Base-by-base conservation (phyloP, 2,888 invertebrate genomes). In the Athrips mouffetella region DNA sequence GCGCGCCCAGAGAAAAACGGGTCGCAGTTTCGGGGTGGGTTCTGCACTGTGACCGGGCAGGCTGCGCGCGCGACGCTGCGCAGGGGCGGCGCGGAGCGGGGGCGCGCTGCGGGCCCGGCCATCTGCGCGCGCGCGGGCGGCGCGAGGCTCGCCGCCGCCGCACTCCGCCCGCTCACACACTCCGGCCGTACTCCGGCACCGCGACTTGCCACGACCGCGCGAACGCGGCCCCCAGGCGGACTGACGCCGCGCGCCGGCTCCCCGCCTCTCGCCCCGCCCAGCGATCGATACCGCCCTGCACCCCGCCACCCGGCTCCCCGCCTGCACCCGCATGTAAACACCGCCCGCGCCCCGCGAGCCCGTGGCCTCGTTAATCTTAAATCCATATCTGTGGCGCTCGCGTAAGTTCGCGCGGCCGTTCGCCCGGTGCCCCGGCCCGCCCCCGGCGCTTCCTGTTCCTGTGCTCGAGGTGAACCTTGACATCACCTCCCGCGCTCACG, bases 1-100 rank as follows among this genome's bases (percentile, higher is more conserved):
- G 72, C 93, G 93, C 55, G 94, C 94, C 95, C 95, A 96, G 61
- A 96, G 90, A 80, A 96, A 96, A 59, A 96, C 93, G 59, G 95
- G 95, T 71, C 94, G 94, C 62, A 94, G 92, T 52, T 92, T 91
- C 63, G 93, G 90, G 80, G 63, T 76, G 64, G 64, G 70, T 65
- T 58, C 71, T 67, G 58, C 70, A 65, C 53, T 54, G 63, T 58
- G 61, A 59, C 58, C 71, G 68, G 60, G 57, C 78, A 80, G 77
- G 80, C 80, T 77, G 74, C 73, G 73, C 70, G 71, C 70, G 70
- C 84, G 87, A 65, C 83, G 85, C 60, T 63, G 76, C 73, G 65
- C 65, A 73, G 66, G 65, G 65, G 53, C 72, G 62, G 70, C 71
- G 78, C 54, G 93, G 93, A 8, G 76, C 92, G 92, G 49, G 92